Evolutionary conservation across 2,888 invertebrate genomes (phyloP).

Genomic region (Drosophila lacicola): DNA sequence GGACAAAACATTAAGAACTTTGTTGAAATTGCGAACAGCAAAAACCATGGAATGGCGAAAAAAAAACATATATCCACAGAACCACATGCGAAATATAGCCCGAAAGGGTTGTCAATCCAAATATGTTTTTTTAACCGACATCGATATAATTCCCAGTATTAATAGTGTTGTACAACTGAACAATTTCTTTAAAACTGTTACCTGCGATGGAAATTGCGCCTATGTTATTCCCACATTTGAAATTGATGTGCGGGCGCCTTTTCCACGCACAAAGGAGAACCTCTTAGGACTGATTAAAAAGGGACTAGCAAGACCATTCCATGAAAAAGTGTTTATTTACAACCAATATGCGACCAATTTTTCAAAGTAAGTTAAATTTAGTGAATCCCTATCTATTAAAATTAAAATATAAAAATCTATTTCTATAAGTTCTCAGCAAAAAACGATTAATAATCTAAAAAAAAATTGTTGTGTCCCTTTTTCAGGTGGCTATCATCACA

Average conservation of each 20-base stretch:
- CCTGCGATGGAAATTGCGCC: slow-evolving; percentile 89
- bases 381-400: not conserved
- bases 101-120: slow-evolving; percentile 93
- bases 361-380: slow-evolving; percentile 87
- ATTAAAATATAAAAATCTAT: not conserved
- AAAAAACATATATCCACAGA: slow-evolving; percentile 94
- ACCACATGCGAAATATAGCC: slow-evolving; percentile 94
- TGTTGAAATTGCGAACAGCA: slow-evolving; percentile 87
- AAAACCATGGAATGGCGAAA: slow-evolving; percentile 90
- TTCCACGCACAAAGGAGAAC: slow-evolving; percentile 93
- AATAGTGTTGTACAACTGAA: slow-evolving; percentile 90
- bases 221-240: slow-evolving; percentile 97
- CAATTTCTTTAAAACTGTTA: slow-evolving; percentile 88
- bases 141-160: slow-evolving; percentile 93
- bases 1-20: slow-evolving; percentile 87
- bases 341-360: slow-evolving; percentile 97
- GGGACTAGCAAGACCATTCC: slow-evolving; percentile 94
- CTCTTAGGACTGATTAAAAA: slow-evolving; percentile 91
- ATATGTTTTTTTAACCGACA: slow-evolving; percentile 93
- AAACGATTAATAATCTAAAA: not conserved
- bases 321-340: slow-evolving; percentile 95
- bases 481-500: slow-evolving; percentile 72
- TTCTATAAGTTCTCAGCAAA: not conserved
- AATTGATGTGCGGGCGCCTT: slow-evolving; percentile 91
- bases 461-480: slow-evolving; percentile 13